Evolutionary conservation across 2,888 invertebrate species (phyloP), one percentile per base, ranked within the genome.

Genomic region (Eubasilissa splendida): DNA sequence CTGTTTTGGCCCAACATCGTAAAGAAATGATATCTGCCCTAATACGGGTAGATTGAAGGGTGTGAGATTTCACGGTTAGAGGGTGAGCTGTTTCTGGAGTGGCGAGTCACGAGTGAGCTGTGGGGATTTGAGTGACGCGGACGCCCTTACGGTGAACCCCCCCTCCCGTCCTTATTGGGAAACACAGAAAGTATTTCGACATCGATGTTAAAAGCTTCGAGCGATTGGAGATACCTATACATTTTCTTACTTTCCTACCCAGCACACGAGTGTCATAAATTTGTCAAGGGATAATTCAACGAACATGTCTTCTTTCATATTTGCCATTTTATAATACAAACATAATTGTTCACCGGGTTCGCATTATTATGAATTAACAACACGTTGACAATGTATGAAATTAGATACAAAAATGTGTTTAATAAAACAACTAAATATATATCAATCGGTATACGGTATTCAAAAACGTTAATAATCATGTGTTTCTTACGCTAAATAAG

Each of bases 131-230:
- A 79, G 79, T 53, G 79, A 79, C 79, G 54, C 78, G 54, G 73
- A 60, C 63, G 54, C 79, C 54, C 63, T 79, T 52, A 52, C 66
- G 63, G 31, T 12, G 68, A 65, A 50, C 42, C 33, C n/a, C n/a
- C n/a, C n/a, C n/a, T n/a, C n/a, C 76, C 50, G 65, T 52, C 56
- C 50, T 80, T 80, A 76, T 76, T 80, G 80, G 60, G 76, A 80
- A 80, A 80, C 66, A 80, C 54, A 42, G 76, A 76, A 76, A 54
- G 76, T 9, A 76, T 59, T 54, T 31, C 60, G n/a, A 22, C 52
- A 9, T n/a, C 14, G 58, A 58, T 31, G 76, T 66, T 65, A 66
- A 56, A 60, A n/a, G 58, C 58, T n/a, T 58, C 58, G 12, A n/a
- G n/a, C 11, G 58, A 58, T 58, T 2, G 42, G 42, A 4, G 42